phyloP scores from a whole-genome alignment of 2,113 vertebrate species.

The Chionis minor region DNA sequence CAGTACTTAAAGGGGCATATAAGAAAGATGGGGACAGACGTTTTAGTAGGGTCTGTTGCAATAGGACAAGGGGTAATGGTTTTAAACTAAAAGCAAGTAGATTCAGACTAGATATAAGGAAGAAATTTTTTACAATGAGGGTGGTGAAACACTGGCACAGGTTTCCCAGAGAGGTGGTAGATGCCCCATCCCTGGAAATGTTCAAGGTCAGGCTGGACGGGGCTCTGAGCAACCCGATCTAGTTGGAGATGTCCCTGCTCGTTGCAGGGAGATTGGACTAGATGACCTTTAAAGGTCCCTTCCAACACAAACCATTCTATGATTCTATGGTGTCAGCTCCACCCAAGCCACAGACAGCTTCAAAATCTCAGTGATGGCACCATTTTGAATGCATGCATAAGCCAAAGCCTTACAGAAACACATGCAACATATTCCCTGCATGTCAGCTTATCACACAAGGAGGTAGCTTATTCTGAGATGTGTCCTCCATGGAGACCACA shows the following conservation, averaged over 20 bases:
- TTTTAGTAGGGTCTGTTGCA: neutral
- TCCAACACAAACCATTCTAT: neutral
- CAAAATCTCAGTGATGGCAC: neutral
- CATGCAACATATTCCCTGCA: neutral
- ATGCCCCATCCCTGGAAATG: neutral
- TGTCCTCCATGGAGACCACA: neutral
- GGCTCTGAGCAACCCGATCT: neutral
- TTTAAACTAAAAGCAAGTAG: neutral
- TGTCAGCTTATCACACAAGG: neutral
- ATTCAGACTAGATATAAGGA: neutral
- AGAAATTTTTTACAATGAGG: neutral
- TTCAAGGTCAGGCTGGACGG: neutral
- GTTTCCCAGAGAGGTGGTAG: neutral
- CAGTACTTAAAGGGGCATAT: neutral
- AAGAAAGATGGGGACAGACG: neutral
- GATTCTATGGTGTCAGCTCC: neutral
- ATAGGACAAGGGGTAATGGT: neutral
- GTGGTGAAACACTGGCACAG: neutral
- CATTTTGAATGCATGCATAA: neutral
- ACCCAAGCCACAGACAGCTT: neutral
- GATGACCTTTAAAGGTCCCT: neutral
- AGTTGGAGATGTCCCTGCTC: neutral
- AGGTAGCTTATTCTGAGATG: neutral
- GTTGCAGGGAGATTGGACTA: neutral
- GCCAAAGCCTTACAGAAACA: neutral